These are phyloP conservation scores for Mesoligia furuncula DNA, from an alignment of 2,888 invertebrate species.

Conservation along the genomic window DNA sequence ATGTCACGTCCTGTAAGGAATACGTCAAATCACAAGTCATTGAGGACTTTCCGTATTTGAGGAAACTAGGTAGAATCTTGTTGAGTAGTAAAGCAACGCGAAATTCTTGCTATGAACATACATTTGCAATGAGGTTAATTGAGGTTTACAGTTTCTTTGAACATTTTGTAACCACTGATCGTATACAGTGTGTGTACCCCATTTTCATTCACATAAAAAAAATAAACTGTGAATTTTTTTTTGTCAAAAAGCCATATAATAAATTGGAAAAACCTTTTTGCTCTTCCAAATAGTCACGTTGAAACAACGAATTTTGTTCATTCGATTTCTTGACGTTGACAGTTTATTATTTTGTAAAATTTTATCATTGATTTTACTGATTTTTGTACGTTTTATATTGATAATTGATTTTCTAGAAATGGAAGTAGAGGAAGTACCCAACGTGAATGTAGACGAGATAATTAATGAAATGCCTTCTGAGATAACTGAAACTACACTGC, in stretches of 20 bases:
- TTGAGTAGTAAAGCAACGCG: neutral
- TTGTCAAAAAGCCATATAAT: neutral
- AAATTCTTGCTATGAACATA: neutral
- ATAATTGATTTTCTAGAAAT: conserved; percentile 41
- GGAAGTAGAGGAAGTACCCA: conserved; percentile 38
- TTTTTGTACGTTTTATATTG: conserved; percentile 23
- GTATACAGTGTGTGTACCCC: too few relatives aligned
- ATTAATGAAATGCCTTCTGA: conserved; percentile 11
- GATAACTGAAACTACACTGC: neutral
- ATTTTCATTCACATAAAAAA: neutral
- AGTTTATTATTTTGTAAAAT: conserved; percentile 23
- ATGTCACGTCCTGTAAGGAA: neutral
- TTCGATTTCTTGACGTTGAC: conserved; percentile 25
- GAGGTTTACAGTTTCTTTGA: neutral
- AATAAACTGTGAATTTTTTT: neutral
- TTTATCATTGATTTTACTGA: conserved; percentile 9
- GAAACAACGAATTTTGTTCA: conserved; percentile 8
- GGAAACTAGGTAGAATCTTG: neutral
- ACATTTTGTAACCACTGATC: neutral
- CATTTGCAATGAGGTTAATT: conserved; percentile 9
- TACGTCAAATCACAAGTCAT: neutral
- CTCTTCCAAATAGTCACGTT: conserved; percentile 6
- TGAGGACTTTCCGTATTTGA: too few relatives aligned
- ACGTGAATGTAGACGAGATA: conserved; percentile 9
- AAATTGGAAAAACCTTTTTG: neutral